These are phyloP conservation scores for Channa striata DNA, from an alignment of 2,797 vertebrate species.

Conservation along the genomic window DNA sequence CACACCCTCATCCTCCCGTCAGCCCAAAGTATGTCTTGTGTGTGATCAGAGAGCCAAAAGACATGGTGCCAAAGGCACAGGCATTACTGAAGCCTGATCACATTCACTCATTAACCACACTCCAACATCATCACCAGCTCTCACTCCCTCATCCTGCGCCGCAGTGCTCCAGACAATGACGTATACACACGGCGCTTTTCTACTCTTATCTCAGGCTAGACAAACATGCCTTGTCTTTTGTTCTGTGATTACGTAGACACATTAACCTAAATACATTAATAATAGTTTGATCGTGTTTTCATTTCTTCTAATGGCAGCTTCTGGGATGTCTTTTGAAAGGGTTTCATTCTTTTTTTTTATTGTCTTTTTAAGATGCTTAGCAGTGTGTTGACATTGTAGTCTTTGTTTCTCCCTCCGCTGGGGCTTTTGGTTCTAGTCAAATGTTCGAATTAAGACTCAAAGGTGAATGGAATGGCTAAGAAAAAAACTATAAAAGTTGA, in stretches of 20 bases:
- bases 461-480: neutral
- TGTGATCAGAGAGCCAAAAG: conserved; percentile 41
- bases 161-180: conserved; percentile 76
- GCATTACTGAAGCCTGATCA: conserved; percentile 69
- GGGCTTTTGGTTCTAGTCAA: neutral
- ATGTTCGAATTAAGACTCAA: neutral
- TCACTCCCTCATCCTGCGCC: conserved; percentile 42
- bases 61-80: conserved; percentile 56
- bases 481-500: neutral
- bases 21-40: conserved; percentile 29
- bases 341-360: conserved; percentile 2
- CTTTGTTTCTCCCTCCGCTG: neutral
- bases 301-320: neutral
- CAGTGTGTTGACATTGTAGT: neutral
- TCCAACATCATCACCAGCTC: conserved; percentile 30
- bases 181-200: conserved; percentile 19
- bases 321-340: neutral
- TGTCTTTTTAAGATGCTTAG: neutral
- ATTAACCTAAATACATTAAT: neutral
- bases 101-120: conserved; percentile 60
- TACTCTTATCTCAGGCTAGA: conserved; percentile 1
- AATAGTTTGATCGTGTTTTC: neutral
- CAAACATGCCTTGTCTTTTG: conserved; percentile 14
- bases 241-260: conserved; percentile 1
- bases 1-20: conserved; percentile 6